Base-by-base conservation (phyloP, 2,888 invertebrate genomes). In the Graphium colonna region DNA sequence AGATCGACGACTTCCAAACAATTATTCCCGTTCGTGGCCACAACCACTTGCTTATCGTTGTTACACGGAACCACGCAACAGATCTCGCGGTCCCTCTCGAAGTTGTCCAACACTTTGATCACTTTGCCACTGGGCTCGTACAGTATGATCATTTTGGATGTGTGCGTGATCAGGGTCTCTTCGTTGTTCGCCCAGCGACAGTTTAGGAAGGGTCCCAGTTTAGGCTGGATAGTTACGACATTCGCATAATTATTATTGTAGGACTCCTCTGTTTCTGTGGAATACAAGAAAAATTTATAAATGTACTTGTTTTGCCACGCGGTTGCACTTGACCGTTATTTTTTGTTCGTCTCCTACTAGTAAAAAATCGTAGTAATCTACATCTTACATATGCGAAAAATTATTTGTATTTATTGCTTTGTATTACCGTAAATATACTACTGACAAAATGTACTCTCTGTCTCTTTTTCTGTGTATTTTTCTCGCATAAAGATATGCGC, bases 161-260 rank as follows among this genome's bases (percentile, higher is more conserved):
- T 85, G 57, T 89, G 86, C 0, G 88, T 68, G 13, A 90, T 72
- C 0, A 90, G 62, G 0, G 69, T 73, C 10, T 85, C 77, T 1
- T 79, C 75, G 46, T 75, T 69, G 61, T 77, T 79, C 0, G 82
- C 73, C 90, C 90, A 90, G 1, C 78, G 70, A 51, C 87, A 88
- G 68, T 78, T 79, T 7, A 84, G 58, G 53, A 80, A 78, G 0
- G 76, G 72, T 0, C 82, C 82, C 2, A 73, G 56, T 54, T 74
- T 77, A 0, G 80, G 77, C 7, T 55, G 62, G 53, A 88, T 82
- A 0, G 71, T 77, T 15, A 76, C 69, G 16, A 76, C 75, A 56
- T 70, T 73, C 0, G 76, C 71, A 53, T 76, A 75, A 48, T 77
- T 79, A 60, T 78, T 81, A 62, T 79, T 80, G 61, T 73, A 77